A percentile compares a stretch with the other conserved stretches of the same genome.
Evolutionary conservation across 2,888 invertebrate genomes (phyloP).

Genomic region (Tipula lateralis): DNA sequence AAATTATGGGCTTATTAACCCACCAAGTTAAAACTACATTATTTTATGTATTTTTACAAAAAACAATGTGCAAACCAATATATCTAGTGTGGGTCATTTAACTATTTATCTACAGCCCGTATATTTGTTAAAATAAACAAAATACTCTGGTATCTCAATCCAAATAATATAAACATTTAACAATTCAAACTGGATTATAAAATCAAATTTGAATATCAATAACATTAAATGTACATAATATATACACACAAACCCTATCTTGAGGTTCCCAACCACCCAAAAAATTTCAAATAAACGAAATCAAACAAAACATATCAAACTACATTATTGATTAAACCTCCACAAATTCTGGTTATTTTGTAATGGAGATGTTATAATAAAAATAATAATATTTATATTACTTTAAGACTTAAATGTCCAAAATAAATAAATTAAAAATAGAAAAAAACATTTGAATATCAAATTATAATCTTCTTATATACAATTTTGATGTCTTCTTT

Average conservation of each 20-base stretch:
- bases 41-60: no score
- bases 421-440: neutral
- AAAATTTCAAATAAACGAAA: neutral
- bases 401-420: neutral
- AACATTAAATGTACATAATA: no score
- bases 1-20: no score
- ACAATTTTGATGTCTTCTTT: neutral
- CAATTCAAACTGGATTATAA: neutral
- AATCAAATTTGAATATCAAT: neutral
- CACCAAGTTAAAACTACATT: no score
- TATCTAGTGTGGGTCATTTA: no score
- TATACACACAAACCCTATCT: neutral
- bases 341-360: neutral
- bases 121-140: no score
- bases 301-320: neutral
- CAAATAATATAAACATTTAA: no score
- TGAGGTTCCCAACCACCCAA: neutral
- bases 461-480: constrained; percentile 3
- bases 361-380: neutral
- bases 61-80: no score
- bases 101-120: no score
- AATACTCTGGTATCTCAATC: no score
- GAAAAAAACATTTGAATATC: neutral
- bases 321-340: neutral
- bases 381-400: neutral